Conservation (phyloP, 2,113 vertebrate genomes). For the Puntigrus tetrazona region DNA sequence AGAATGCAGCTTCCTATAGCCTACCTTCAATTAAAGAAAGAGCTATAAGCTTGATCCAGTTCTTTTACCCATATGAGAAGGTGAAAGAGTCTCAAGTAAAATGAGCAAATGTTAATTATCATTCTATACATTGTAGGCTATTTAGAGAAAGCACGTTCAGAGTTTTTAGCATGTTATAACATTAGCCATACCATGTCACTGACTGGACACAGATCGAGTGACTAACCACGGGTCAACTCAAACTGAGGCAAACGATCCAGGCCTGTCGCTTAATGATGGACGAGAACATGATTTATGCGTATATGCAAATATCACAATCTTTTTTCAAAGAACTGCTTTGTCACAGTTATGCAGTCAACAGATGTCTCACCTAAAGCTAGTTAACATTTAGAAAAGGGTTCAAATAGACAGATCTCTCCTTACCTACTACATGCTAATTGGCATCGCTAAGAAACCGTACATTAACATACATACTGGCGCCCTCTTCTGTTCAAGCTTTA, state of each 20-base stretch:
- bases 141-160: neutral
- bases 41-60: neutral
- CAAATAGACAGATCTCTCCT: slow-evolving; percentile 52
- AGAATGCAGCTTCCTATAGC: neutral
- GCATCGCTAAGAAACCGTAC: slow-evolving; percentile 34
- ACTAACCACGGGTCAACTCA: neutral
- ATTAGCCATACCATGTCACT: neutral
- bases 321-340: neutral
- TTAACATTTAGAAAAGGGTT: slow-evolving; percentile 51
- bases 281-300: neutral
- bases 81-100: neutral
- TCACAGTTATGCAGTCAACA: neutral
- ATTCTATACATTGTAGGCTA: neutral
- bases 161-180: neutral
- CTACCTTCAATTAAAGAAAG: neutral
- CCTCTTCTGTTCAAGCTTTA: slow-evolving; percentile 47
- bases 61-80: neutral
- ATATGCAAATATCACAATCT: neutral
- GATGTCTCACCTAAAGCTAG: neutral
- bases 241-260: neutral
- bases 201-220: neutral
- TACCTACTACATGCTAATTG: slow-evolving; percentile 50
- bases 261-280: neutral
- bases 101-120: neutral
- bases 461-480: slow-evolving; percentile 50